A percentile compares a stretch with the other conserved stretches of the same genome.
Evolutionary conservation across 2,113 vertebrate species (phyloP).

Genomic region (Poeciliopsis prolifica): DNA sequence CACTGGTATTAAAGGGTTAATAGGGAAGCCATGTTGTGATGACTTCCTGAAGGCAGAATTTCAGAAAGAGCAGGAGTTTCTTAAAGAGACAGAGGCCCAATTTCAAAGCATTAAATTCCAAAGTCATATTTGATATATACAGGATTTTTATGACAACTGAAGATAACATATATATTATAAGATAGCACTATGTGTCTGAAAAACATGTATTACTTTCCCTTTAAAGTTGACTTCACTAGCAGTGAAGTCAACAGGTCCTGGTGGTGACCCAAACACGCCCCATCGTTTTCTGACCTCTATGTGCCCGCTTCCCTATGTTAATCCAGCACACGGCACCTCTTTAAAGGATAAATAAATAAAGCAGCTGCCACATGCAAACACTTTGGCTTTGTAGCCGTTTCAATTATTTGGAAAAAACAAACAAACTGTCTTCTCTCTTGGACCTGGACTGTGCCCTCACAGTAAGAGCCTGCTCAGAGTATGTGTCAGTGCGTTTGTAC

Average conservation of each 20-base stretch:
- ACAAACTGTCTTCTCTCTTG: slow-evolving; percentile 47
- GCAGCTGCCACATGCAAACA: slow-evolving; percentile 10
- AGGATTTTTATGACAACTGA: no score
- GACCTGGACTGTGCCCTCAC: slow-evolving; percentile 47
- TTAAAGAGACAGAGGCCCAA: no score
- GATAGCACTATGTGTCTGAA: no score
- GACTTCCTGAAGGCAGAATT: no score
- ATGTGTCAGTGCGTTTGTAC: slow-evolving; percentile 48
- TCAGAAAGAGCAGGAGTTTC: no score
- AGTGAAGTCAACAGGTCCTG: not conserved
- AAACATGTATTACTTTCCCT: no score
- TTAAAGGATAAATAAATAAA: slow-evolving; percentile 7
- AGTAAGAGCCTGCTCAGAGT: slow-evolving; percentile 54
- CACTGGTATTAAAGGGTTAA: no score
- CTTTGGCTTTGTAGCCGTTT: slow-evolving; percentile 38
- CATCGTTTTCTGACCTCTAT: slow-evolving; percentile 37
- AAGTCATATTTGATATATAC: no score
- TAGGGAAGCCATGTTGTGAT: no score
- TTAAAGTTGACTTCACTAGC: slow-evolving; percentile 3
- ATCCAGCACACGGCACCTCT: slow-evolving; percentile 20
- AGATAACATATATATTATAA: no score
- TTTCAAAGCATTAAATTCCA: no score
- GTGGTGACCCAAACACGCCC: slow-evolving; percentile 25
- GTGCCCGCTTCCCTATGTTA: slow-evolving; percentile 4
- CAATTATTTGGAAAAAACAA: slow-evolving; percentile 52